Percentiles rank a stretch among this genome's conserved stretches.
phyloP scores from a whole-genome alignment of 2,113 vertebrate species.

The Mustelus asterias region DNA sequence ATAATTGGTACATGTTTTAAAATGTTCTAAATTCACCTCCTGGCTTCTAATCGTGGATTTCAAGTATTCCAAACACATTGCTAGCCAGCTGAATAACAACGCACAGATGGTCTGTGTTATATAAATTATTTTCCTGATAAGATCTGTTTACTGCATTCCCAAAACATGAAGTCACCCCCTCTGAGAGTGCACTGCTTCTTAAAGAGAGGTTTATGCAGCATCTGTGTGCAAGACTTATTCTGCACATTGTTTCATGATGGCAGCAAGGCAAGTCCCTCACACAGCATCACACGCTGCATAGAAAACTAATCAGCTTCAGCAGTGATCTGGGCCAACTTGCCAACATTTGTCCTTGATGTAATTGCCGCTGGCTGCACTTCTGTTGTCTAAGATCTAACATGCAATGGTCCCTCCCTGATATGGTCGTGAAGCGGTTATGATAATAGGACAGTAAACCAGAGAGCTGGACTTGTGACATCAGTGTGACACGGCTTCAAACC shows the following conservation, averaged over 20 bases:
- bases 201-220: neutral
- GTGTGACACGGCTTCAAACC: neutral
- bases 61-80: neutral
- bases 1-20: neutral
- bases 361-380: neutral
- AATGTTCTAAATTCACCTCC: neutral
- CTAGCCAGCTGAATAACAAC: neutral
- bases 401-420: neutral
- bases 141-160: constrained; percentile 16
- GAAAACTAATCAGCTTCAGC: neutral
- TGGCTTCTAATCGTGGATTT: neutral
- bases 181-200: neutral
- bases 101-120: constrained; percentile 16
- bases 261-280: neutral
- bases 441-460: neutral
- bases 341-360: neutral
- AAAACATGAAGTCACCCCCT: neutral
- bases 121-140: neutral
- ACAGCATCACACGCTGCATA: no score
- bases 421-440: neutral
- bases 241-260: constrained; percentile 12
- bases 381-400: neutral
- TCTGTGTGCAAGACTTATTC: neutral
- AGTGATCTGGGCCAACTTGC: neutral
- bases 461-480: neutral